Evolutionary conservation across 1,140 invertebrate genomes (phyloP), one percentile per base, ranked within the genome.

Genomic region (Listronotus bonariensis): DNA sequence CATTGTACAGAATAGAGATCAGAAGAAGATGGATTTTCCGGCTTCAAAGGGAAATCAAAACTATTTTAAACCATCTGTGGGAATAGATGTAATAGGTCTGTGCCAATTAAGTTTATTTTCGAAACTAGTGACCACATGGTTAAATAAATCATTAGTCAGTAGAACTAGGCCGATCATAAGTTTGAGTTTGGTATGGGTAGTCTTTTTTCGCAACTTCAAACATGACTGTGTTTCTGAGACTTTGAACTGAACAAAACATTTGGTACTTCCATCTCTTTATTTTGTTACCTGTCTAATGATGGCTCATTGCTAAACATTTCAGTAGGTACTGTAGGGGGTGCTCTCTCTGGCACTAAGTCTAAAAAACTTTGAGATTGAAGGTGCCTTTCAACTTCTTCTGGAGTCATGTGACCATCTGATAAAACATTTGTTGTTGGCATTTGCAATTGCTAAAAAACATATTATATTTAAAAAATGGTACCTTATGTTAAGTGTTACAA

Each of bases 221-320:
- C n/a, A n/a, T n/a, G n/a, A n/a, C n/a, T n/a, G n/a, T n/a, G n/a
- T n/a, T n/a, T n/a, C n/a, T n/a, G n/a, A n/a, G n/a, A n/a, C n/a
- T n/a, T n/a, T n/a, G n/a, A n/a, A n/a, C n/a, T n/a, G 15, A 18
- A 6, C 12, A 38, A 32, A 10, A 54, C 9, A 34, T 36, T 8
- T 11, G 14, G 6, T 12, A 52, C 51, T 54, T 42, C 38, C 49
- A 59, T n/a, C 41, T 17, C 7, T 49, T 9, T n/a, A 54, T 51
- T 20, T 26, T 18, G 5, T 58, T 77, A 90, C 88, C 89, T 92
- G 74, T 92, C 91, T 63, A 91, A 80, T 9, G 90, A 92, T 48
- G 89, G 90, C 73, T 96, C 93, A 80, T 95, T 95, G 74, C 92
- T 95, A 72, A 96, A 95, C 88, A 95, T 93, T 79, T 95, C 93